phyloP scores from a whole-genome alignment of 2,888 invertebrate genomes.

The Xestoiulus laeticollis region DNA sequence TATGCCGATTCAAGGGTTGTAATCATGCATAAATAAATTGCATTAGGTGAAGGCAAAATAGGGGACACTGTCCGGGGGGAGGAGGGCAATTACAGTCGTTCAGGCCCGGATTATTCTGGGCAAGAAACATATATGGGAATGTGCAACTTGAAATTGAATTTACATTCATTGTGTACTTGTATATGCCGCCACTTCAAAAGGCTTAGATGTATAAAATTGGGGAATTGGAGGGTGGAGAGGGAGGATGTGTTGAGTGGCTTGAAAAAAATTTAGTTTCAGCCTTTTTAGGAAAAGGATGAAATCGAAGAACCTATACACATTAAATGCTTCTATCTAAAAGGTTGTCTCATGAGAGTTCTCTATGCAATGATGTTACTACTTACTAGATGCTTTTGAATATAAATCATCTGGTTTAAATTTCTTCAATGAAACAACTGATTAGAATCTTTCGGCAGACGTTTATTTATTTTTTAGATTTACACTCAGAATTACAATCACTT shows the following conservation, averaged over 20 bases:
- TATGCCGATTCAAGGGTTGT: constrained; percentile 3
- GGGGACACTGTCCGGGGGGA: neutral
- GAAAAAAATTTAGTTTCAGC: neutral
- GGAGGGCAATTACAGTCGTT: constrained; percentile 28
- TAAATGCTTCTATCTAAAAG: too few relatives aligned
- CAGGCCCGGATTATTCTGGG: neutral
- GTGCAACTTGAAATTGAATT: neutral
- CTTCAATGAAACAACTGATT: too few relatives aligned
- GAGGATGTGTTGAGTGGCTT: neutral
- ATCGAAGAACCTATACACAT: neutral
- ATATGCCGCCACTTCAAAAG: constrained; percentile 39
- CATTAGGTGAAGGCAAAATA: constrained; percentile 34
- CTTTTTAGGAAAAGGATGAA: neutral
- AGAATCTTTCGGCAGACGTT: too few relatives aligned
- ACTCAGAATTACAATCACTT: too few relatives aligned
- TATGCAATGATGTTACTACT: too few relatives aligned
- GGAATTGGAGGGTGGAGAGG: neutral
- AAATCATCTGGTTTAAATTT: too few relatives aligned
- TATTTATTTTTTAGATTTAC: too few relatives aligned
- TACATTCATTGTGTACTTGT: constrained; percentile 23
- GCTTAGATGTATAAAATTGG: neutral
- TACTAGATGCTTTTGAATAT: too few relatives aligned
- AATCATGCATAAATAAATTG: constrained; percentile 48
- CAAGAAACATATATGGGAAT: constrained; percentile 5
- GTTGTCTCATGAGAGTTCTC: too few relatives aligned